Evolutionary conservation across 2,113 vertebrate genomes (phyloP), one percentile per base, ranked within the genome.

Genomic region (Rhinoderma darwinii): DNA sequence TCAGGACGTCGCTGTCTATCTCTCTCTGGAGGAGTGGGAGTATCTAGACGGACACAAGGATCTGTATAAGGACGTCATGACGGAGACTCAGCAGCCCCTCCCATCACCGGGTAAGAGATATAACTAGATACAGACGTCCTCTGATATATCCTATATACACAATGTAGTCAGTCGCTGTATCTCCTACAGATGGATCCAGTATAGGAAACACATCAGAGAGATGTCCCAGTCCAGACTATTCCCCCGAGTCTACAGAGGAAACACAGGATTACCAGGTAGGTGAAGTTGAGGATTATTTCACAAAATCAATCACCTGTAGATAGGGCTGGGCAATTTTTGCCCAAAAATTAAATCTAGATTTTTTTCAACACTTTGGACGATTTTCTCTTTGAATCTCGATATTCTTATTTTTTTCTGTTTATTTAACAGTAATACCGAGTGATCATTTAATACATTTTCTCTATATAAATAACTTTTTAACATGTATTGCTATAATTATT

Each of bases 11-110:
- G 35, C 68, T 11, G 68, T 39, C 1, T 41, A 25, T 72, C 37
- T 72, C 35, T 25, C 68, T 8, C 35, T 72, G 37, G 68, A 72
- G 68, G 68, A 72, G 68, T 72, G 35, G 68, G 68, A 72, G 20
- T 72, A 72, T 41, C 1, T 72, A 41, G 68, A 72, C 39, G 37
- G 20, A 41, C 68, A 72, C 7, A 72, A 72, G 37, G 37, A 72
- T 72, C 68, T 72, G 68, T 72, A 72, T 18, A 25, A 41, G 3
- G 32, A 68, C 63, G 8, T 41, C 9, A 10, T 72, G 68, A 72
- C 41, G 68, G 37, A 72, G 68, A 25, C 9, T 41, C 68, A 39
- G 68, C 37, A 1, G 37, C 37, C 18, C 2, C 10, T 72, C 17
- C 18, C 37, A 25, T 41, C 68, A 22, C 68, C 10, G 17, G 37